phyloP scores from a whole-genome alignment of 2,797 vertebrate species.

The Scyliorhinus canicula region DNA sequence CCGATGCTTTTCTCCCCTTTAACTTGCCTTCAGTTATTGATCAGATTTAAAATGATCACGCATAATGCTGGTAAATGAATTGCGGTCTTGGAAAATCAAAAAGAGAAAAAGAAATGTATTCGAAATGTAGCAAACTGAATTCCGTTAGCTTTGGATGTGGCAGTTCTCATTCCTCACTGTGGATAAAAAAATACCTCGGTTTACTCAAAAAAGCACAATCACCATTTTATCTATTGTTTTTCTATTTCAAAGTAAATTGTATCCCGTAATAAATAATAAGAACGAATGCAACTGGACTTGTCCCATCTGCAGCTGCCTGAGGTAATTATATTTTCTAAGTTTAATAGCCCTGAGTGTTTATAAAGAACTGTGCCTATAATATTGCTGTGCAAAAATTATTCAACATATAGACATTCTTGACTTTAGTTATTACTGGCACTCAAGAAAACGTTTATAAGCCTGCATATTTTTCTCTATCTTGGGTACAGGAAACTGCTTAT shows the following conservation, averaged over 20 bases:
- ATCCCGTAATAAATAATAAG: constrained; percentile 1
- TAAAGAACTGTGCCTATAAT: background rate
- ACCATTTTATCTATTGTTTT: constrained; percentile 3
- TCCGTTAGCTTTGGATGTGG: background rate
- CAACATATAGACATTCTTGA: background rate
- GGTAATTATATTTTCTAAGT: constrained; percentile 26
- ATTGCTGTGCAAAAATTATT: constrained; percentile 4
- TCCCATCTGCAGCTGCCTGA: constrained; percentile 5
- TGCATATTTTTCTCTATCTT: constrained; percentile 24
- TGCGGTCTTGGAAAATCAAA: background rate
- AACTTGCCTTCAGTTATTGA: background rate
- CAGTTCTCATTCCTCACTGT: constrained; percentile 6
- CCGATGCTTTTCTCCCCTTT: background rate
- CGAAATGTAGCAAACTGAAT: background rate
- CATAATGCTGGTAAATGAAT: background rate
- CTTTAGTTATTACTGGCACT: constrained; percentile 28
- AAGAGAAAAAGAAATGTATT: background rate
- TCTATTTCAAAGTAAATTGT: constrained; percentile 16
- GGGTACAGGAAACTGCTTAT: constrained; percentile 45
- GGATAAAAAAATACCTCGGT: constrained; percentile 2
- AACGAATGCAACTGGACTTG: constrained; percentile 23
- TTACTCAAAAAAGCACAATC: constrained; percentile 13
- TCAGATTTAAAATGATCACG: background rate
- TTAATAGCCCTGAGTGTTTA: constrained; percentile 29
- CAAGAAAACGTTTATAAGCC: constrained; percentile 5